Evolutionary conservation across 2,113 vertebrate genomes (phyloP).

Genomic region (Charina bottae): DNA sequence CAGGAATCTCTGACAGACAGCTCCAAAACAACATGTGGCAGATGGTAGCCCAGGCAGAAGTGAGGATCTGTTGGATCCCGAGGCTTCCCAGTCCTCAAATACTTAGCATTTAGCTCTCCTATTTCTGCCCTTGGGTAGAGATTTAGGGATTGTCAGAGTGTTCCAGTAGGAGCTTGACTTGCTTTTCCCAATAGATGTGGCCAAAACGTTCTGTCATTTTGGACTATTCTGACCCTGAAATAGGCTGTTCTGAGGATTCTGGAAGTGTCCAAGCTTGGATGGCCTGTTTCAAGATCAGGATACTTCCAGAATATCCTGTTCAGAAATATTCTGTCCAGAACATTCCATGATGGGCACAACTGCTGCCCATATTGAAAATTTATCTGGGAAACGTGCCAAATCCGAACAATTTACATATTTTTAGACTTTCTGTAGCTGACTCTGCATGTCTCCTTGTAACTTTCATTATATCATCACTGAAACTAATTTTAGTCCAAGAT

Average conservation of each 20-base stretch:
- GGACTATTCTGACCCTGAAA: background rate
- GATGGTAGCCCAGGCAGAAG: background rate
- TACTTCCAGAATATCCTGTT: background rate
- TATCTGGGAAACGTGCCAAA: background rate
- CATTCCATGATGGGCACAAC: background rate
- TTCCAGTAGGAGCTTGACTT: background rate
- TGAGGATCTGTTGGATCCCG: background rate
- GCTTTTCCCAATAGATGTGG: background rate
- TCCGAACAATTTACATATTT: background rate
- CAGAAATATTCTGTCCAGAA: background rate
- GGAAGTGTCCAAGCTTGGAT: background rate
- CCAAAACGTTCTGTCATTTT: background rate
- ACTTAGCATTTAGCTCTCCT: background rate
- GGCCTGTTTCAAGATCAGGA: background rate
- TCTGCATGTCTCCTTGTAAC: background rate
- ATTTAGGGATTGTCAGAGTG: background rate
- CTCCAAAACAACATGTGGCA: background rate
- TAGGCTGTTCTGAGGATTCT: background rate
- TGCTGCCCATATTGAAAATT: background rate
- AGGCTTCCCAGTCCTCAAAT: background rate
- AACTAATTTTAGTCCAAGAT: slow-evolving; percentile 2
- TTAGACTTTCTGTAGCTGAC: background rate
- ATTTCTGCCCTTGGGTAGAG: background rate
- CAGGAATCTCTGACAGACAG: background rate
- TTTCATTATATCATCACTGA: background rate